Evolutionary conservation across 2,113 vertebrate species (phyloP), one percentile per base, ranked within the genome.

Genomic region (Colistium nudipinnis): DNA sequence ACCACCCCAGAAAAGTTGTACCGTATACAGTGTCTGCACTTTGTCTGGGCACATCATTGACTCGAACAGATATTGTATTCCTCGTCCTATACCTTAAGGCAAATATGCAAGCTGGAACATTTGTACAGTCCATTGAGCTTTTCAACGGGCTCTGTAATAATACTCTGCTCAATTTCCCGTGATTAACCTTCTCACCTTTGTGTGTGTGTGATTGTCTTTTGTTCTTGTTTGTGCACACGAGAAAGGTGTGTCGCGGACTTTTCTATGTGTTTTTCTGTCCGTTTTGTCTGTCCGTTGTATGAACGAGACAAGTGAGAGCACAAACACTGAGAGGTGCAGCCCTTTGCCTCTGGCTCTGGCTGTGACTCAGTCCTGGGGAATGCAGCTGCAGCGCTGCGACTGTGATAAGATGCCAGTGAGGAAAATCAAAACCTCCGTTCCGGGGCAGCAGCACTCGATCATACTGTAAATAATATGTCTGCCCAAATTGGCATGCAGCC

Each of bases 331-430:
- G 67, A 90, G 86, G 88, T 85, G 82, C 65, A 85, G 85, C 81
- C 62, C 64, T 65, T 22, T 28, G 81, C 77, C 85, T 83, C 59
- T 31, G 69, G 84, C 65, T 43, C 39, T 20, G 36, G 41, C 57
- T 11, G 56, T 92, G 91, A 91, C 85, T 91, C 86, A 92, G 71
- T 79, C 45, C 27, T 48, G 66, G 86, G 76, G 90, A 92, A 92
- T 89, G 89, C 73, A 76, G 81, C 79, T 77, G 73, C 81, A 76
- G 75, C 69, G 39, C 78, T 69, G 78, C 14, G 70, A 76, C 76
- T 28, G 55, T 41, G 90, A 91, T 91, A 91, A 92, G 88, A 85
- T 55, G 85, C 83, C 81, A 82, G 44, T 62, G 74, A 88, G 86
- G 86, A 81, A 79, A 78, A 82, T 84, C 74, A 79, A 82, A 80